Evolutionary conservation across 2,113 vertebrate genomes (phyloP).

Genomic region (Rhabdomys dilectus): DNA sequence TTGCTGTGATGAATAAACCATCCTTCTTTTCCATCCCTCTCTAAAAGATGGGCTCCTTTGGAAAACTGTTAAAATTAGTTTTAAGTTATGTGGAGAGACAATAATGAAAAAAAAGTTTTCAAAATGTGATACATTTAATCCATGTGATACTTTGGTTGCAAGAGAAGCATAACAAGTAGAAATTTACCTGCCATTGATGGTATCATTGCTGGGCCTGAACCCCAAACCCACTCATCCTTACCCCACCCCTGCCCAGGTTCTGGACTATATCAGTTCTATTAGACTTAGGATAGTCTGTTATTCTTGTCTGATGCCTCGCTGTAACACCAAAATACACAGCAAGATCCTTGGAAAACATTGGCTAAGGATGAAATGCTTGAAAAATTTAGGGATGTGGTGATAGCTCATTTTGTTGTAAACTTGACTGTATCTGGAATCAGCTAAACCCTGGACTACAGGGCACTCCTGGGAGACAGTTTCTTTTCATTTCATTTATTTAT

Average conservation of each 20-base stretch:
- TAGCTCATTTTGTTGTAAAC: not conserved
- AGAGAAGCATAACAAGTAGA: not conserved
- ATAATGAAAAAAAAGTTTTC: not conserved
- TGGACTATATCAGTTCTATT: not conserved
- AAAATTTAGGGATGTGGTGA: not conserved
- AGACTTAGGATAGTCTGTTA: not conserved
- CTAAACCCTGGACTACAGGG: too few relatives aligned
- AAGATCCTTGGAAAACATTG: not conserved
- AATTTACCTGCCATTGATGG: not conserved
- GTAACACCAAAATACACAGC: not conserved
- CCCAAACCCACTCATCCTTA: not conserved
- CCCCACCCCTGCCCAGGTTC: not conserved
- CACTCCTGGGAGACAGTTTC: too few relatives aligned
- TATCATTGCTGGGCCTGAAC: not conserved
- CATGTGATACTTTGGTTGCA: not conserved
- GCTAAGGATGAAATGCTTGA: not conserved
- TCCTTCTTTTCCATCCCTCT: not conserved
- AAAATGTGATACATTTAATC: not conserved
- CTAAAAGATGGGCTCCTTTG: conserved; percentile 15
- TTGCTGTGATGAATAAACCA: conserved; percentile 7
- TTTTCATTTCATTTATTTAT: too few relatives aligned
- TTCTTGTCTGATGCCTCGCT: not conserved
- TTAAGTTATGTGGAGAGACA: conserved; percentile 1
- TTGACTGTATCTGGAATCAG: not conserved
- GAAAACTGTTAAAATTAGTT: conserved; percentile 41